phyloP scores from a whole-genome alignment of 2,888 invertebrate species.

The Pandemis corylana region DNA sequence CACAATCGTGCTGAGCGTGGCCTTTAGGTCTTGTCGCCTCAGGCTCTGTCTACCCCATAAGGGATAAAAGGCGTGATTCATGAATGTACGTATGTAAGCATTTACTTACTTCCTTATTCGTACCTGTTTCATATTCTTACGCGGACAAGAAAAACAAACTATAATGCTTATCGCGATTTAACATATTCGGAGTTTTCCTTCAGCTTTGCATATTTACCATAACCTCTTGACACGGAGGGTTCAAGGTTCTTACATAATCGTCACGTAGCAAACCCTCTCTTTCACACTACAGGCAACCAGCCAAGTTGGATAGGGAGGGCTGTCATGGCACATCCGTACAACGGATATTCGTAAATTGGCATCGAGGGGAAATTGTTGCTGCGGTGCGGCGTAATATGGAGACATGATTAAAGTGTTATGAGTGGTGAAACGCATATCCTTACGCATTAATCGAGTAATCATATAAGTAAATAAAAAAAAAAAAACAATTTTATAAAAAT shows the following conservation, averaged over 20 bases:
- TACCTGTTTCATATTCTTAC: too few relatives aligned
- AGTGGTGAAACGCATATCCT: background rate
- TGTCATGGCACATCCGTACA: background rate
- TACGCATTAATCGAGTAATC: too few relatives aligned
- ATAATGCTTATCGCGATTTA: background rate
- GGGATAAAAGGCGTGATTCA: too few relatives aligned
- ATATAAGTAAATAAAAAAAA: too few relatives aligned
- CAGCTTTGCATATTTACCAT: slow-evolving; percentile 5
- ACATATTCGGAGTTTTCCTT: background rate
- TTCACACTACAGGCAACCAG: background rate
- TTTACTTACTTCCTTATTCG: too few relatives aligned
- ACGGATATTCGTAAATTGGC: slow-evolving; percentile 16
- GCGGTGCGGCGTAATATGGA: background rate
- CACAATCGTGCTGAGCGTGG: too few relatives aligned
- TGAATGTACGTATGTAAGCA: too few relatives aligned
- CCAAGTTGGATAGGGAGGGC: background rate
- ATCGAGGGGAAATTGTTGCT: slow-evolving; percentile 15
- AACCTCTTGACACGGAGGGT: slow-evolving; percentile 17
- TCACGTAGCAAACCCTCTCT: background rate
- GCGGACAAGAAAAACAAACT: background rate
- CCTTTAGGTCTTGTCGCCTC: too few relatives aligned
- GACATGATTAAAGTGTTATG: background rate
- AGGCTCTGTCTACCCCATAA: too few relatives aligned
- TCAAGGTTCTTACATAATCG: slow-evolving; percentile 1
- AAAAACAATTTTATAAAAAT: too few relatives aligned